Base-by-base conservation (phyloP, 2,113 vertebrate species). In the Sprattus sprattus region DNA sequence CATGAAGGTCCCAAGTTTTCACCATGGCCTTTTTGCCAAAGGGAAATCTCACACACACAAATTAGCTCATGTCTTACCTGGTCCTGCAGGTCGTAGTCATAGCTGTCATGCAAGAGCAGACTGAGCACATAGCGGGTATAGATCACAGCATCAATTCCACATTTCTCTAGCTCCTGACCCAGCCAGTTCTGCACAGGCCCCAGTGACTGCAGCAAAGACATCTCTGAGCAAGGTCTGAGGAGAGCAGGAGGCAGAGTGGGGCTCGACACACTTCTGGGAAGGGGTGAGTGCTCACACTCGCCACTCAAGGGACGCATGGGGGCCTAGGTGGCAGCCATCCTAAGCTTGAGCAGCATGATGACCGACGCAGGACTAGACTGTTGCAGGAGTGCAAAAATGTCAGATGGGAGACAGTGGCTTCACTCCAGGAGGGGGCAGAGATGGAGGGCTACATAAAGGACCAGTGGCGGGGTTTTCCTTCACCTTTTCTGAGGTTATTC, bases 141-240 rank as follows among this genome's bases (percentile, higher is more conserved):
- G 92, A 99, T 97, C 97, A 99, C 96, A 92, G 98, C 98, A 93
- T 99, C 98, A 84, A 99, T 99, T 95, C 98, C 98, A 94, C 98
- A 99, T 94, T 99, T 99, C 96, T 99, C 98, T 89, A 99, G 96
- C 97, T 99, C 98, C 94, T 99, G 98, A 92, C 98, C 97, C 92
- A 99, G 97, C 98, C 98, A 99, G 96, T 97, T 99, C 95, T 99
- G 98, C 92, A 99, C 98, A 88, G 98, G 98, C 92, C 97, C 98
- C 95, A 99, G 94, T 57, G 98, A 98, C 93, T 98, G 98, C 92
- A 99, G 96, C 94, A 99, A 95, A 93, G 98, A 99, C 98, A 99
- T 99, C 95, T 97, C 96, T 93, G 96, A 96, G 91, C 95, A 95
- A 93, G 97, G 92, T 90, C 93, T 92, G 88, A 95, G 96, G 94